Percentiles rank a stretch among this genome's conserved stretches.
Evolutionary conservation across 1,140 invertebrate species (phyloP).

Genomic region (Akabosia matsudoensis): DNA sequence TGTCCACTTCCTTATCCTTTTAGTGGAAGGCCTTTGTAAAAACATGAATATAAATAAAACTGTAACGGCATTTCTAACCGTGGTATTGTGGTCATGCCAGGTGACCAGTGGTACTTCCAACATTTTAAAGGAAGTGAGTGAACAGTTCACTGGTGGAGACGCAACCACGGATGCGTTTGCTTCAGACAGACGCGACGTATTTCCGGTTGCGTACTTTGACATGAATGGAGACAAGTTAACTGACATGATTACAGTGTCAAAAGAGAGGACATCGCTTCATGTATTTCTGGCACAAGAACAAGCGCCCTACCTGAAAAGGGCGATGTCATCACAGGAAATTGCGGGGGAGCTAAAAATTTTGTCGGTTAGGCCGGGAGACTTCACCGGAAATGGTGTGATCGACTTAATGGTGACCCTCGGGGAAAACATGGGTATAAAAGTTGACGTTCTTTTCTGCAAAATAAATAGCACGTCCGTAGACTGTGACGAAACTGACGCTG

Average conservation of each 20-base stretch:
- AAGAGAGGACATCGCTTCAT: constrained; percentile 63
- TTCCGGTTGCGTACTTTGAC: constrained; percentile 91
- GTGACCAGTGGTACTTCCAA: background rate
- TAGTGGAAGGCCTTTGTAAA: too few relatives aligned
- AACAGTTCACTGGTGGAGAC: constrained; percentile 49
- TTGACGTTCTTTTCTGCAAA: background rate
- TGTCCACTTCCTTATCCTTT: too few relatives aligned
- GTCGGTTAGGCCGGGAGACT: constrained; percentile 83
- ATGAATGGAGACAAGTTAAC: constrained; percentile 94
- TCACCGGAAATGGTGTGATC: constrained; percentile 90
- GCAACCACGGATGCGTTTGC: constrained; percentile 66
- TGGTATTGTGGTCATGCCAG: background rate
- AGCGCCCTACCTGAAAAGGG: constrained; percentile 65
- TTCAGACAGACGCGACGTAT: constrained; percentile 58
- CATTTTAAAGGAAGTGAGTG: background rate
- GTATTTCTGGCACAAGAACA: constrained; percentile 70
- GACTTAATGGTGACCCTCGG: constrained; percentile 75
- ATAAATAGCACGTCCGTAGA: background rate
- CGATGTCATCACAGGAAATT: constrained; percentile 64
- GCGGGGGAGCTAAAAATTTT: constrained; percentile 46
- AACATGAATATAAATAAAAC: background rate
- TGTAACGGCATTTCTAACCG: background rate
- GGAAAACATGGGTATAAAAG: constrained; percentile 29
- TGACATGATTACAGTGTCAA: constrained; percentile 83
- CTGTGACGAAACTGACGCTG: background rate